Evolutionary conservation across 2,888 invertebrate species (phyloP).

Genomic region (Himalopsyche tibetana): DNA sequence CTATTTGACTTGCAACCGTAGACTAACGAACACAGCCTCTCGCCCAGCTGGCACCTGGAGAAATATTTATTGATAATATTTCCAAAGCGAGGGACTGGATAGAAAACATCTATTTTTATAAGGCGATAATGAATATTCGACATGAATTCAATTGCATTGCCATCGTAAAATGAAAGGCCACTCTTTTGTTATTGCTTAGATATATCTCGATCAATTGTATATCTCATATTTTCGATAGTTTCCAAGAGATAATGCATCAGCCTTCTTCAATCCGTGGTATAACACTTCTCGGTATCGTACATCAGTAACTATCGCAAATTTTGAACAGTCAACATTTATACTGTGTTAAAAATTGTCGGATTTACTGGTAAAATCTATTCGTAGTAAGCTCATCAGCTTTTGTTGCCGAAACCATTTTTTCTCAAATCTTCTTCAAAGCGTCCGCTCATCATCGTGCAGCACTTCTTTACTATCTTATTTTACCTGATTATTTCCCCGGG

Average conservation of each 20-base stretch:
- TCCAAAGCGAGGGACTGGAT: constrained; percentile 24
- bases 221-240: not conserved
- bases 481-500: too few species aligned
- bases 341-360: too few species aligned
- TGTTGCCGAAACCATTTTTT: too few species aligned
- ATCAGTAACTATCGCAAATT: too few species aligned
- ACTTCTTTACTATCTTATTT: too few species aligned
- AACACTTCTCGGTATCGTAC: not conserved
- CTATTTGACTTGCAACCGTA: constrained; percentile 38
- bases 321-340: too few species aligned
- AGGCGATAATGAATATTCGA: not conserved
- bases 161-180: constrained; percentile 1
- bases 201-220: not conserved
- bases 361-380: too few species aligned
- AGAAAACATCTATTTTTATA: not conserved
- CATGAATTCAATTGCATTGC: constrained; percentile 23
- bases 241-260: not conserved
- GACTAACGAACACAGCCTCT: constrained; percentile 20
- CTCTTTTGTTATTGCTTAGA: not conserved
- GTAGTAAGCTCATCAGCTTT: too few species aligned
- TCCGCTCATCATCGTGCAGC: too few species aligned
- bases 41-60: constrained; percentile 22
- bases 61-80: constrained; percentile 23
- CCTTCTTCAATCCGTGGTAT: not conserved
- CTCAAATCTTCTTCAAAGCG: too few species aligned